Evolutionary conservation across 2,113 vertebrate species (phyloP).

Genomic region (cat (Felis catus)): F.catus_Fca126_mat1.0 CM031418.1:74674001-74674500

Average conservation of each 20-base stretch:
- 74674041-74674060: conserved; percentile 78
- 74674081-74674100: background rate
- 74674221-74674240: background rate
- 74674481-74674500: background rate
- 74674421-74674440: background rate
- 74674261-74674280: background rate
- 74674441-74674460: background rate
- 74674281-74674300: background rate
- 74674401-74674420: background rate
- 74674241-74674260: background rate
- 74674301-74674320: background rate
- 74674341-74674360: background rate
- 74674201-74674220: too few relatives aligned
- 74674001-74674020: conserved; percentile 96
- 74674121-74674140: fast-evolving
- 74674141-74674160: background rate
- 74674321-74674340: too few relatives aligned
- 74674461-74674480: background rate
- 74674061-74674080: background rate
- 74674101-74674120: background rate
- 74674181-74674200: background rate
- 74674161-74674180: background rate
- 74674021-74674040: conserved; percentile 98
- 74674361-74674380: background rate
- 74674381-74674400: background rate